A percentile compares a stretch with the other conserved stretches of the same genome.
Conservation (phyloP, 2,113 vertebrate genomes). For the Suncus etruscus region DNA sequence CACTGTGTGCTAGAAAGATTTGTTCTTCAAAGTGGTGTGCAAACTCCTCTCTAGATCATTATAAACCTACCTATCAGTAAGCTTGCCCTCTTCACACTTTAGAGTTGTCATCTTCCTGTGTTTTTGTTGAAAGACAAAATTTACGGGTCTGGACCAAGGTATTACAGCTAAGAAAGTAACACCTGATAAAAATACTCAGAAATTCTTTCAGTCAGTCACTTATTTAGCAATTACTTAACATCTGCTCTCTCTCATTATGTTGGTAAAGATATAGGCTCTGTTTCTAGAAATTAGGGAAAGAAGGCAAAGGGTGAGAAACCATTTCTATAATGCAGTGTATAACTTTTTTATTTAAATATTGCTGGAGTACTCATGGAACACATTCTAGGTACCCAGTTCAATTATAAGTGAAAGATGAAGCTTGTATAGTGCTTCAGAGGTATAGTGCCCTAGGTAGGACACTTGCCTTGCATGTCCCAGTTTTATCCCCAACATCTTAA, state of each 20-base stretch:
- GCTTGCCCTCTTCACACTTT: neutral
- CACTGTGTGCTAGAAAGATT: neutral
- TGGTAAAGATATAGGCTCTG: neutral
- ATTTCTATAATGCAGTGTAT: neutral
- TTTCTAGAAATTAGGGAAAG: neutral
- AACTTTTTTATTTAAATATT: conserved; percentile 21
- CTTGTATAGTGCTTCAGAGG: too few relatives aligned
- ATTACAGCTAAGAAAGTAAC: conserved; percentile 9
- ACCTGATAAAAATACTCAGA: neutral
- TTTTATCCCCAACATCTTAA: too few relatives aligned
- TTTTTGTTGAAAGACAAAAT: neutral
- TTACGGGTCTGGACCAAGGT: neutral
- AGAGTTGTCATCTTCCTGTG: neutral
- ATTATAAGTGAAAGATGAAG: neutral
- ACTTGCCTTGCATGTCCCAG: too few relatives aligned
- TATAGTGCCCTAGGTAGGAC: too few relatives aligned
- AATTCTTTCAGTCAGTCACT: neutral
- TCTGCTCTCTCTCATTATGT: neutral
- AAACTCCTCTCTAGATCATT: neutral
- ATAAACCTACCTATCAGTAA: neutral
- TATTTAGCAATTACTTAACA: neutral
- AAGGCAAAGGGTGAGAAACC: neutral
- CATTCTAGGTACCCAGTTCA: neutral
- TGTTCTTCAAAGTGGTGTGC: neutral
- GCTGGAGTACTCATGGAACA: neutral